Conservation (phyloP, 2,888 invertebrate species). For the Julus scandinavius region DNA sequence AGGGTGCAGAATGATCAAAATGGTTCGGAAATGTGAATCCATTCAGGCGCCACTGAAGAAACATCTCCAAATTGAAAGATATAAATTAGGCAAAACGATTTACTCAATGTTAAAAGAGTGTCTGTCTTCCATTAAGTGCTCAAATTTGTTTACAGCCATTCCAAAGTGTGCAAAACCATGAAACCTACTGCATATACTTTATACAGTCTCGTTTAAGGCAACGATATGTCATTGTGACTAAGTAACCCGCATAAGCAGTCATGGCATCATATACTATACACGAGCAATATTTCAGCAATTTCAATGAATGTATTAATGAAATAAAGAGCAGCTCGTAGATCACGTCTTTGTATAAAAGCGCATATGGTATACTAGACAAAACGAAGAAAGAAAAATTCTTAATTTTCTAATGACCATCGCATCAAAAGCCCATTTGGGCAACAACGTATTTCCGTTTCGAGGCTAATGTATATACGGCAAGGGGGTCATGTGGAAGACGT, state of each 20-base stretch:
- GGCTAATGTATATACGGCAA: background rate
- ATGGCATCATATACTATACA: background rate
- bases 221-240: background rate
- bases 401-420: conserved; percentile 2
- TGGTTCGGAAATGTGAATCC: no score
- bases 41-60: no score
- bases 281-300: background rate
- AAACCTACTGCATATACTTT: no score
- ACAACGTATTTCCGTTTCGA: conserved; percentile 22
- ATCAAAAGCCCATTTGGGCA: conserved; percentile 33
- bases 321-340: background rate
- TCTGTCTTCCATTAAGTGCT: no score
- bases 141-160: no score
- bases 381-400: background rate
- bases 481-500: conserved; percentile 10
- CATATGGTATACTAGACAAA: background rate
- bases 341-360: background rate
- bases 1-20: no score
- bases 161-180: no score
- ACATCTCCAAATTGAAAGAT: no score
- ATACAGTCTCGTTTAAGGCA: no score
- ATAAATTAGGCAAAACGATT: no score
- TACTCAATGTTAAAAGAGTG: no score
- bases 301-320: background rate
- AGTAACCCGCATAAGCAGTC: background rate